Conservation (phyloP, 2,888 invertebrate genomes). For the Sarcophaga caerulescens region DNA sequence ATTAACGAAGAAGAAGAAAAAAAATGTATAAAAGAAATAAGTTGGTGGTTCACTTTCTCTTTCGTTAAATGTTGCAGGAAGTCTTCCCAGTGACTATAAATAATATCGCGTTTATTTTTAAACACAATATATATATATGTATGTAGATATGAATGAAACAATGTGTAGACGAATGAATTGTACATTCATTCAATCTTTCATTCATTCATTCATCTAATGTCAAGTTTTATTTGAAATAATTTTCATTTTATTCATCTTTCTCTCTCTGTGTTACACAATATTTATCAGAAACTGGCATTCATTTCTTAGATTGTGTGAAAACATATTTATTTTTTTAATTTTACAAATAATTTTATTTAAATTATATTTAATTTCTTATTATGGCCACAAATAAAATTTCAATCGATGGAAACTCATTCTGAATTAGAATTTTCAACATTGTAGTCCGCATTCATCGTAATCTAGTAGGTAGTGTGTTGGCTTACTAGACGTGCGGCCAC, state of each 20-base stretch:
- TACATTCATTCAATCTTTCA: not conserved
- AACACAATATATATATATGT: not conserved
- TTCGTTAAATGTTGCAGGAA: constrained; percentile 52
- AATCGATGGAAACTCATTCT: too few species aligned
- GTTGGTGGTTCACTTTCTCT: constrained; percentile 57
- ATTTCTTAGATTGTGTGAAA: not conserved
- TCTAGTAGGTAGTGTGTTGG: too few species aligned
- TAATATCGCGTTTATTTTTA: constrained; percentile 30
- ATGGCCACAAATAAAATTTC: too few species aligned
- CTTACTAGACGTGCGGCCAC: too few species aligned
- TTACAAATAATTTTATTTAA: too few species aligned
- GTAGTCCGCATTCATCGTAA: too few species aligned
- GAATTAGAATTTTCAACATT: too few species aligned
- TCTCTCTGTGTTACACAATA: not conserved
- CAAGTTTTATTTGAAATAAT: not conserved
- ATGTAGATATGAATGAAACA: constrained; percentile 12
- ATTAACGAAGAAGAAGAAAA: not conserved
- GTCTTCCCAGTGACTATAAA: constrained; percentile 22
- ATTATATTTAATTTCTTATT: too few species aligned
- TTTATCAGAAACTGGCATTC: constrained; percentile 1
- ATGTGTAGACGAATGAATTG: not conserved
- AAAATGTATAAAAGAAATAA: not conserved
- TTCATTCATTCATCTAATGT: constrained; percentile 2
- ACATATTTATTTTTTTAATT: too few species aligned
- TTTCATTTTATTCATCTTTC: not conserved